phyloP scores from a whole-genome alignment of 64 coral and sea anemone genomes.

The Pachyseris speciosa region DNA sequence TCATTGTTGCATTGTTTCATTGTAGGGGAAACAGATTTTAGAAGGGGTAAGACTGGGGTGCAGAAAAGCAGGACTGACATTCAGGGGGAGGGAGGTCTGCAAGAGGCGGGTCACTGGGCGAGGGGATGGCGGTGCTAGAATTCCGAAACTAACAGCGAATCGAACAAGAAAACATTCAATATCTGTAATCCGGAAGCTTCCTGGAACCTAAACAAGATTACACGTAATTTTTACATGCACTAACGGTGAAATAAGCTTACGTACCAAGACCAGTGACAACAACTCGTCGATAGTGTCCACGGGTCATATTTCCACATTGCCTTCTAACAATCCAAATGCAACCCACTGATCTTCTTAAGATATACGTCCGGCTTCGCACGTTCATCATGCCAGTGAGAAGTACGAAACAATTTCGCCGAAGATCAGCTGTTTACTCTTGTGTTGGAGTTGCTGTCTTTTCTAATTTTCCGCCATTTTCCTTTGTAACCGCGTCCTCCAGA shows the following conservation, averaged over 20 bases:
- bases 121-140: too few relatives aligned
- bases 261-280: constrained; percentile 65
- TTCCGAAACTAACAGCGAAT: too few relatives aligned
- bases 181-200: too few relatives aligned
- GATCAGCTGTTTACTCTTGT: neutral
- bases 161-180: too few relatives aligned
- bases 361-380: neutral
- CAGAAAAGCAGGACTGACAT: too few relatives aligned
- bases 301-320: neutral
- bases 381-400: neutral
- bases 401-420: neutral
- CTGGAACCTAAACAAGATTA: too few relatives aligned
- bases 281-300: constrained; percentile 29
- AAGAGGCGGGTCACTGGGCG: too few relatives aligned
- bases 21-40: too few relatives aligned
- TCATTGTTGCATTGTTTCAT: too few relatives aligned
- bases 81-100: too few relatives aligned
- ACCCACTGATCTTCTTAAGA: neutral
- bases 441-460: neutral
- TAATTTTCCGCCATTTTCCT: constrained; percentile 25
- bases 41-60: too few relatives aligned
- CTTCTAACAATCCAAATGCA: neutral
- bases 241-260: neutral
- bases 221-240: neutral
- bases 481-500: constrained; percentile 16